Evolutionary conservation across 2,888 invertebrate genomes (phyloP), one percentile per base, ranked within the genome.

Genomic region (Cyaniris semiargus): DNA sequence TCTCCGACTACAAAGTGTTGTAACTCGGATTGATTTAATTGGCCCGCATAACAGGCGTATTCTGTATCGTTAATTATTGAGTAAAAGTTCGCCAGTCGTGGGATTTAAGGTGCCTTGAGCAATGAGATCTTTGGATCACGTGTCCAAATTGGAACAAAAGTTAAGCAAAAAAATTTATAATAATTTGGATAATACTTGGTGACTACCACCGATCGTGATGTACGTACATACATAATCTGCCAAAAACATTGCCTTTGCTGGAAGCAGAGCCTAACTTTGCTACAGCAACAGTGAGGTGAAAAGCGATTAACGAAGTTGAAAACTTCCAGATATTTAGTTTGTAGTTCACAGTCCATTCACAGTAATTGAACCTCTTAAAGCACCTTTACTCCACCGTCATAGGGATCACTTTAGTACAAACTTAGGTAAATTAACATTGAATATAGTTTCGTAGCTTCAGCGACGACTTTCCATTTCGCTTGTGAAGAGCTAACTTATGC

Each of bases 11-110:
- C 10, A 23, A 21, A 23, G 60, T 60, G 60, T 60, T 23, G 60
- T 23, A 60, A 60, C 60, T 8, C 23, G 60, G 60, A 23, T 60
- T 60, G 23, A 21, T 60, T 60, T 60, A 60, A 60, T 60, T 60
- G 60, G 60, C 13, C 60, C 23, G 60, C 58, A 58, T 58, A 58
- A 21, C 58, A 58, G 58, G 58, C 58, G 58, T 58, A n/a, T 58
- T 58, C 58, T 58, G 58, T 60, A 60, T 60, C 60, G 60, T 60
- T 60, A 60, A 60, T 60, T 60, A 60, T 60, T 23, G 13, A 60
- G 60, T 60, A 60, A 60, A 60, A 60, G 58, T 21, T 58, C 21
- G 58, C 21, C 8, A 58, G 60, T 60, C 60, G 60, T 23, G 60
- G 60, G 60, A 60, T 60, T 23, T 60, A 13, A 21, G 23, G 23